Evolutionary conservation across 2,797 vertebrate genomes (phyloP).

Genomic region (Urosaurus nigricauda): DNA sequence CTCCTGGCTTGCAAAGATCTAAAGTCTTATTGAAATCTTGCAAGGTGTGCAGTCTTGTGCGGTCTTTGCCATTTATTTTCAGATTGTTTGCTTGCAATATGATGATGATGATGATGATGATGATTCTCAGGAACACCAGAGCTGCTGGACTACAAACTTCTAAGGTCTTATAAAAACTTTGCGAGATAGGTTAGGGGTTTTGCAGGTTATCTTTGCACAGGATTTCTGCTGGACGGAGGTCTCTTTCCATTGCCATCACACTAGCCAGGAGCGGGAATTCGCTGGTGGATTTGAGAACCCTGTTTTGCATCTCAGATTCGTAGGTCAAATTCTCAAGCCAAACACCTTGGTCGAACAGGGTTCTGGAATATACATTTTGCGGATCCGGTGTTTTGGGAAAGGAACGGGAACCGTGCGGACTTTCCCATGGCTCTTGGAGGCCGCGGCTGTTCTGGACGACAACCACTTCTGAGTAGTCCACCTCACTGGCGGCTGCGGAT

Average conservation of each 20-base stretch:
- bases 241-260: not conserved
- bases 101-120: no score
- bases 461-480: not conserved
- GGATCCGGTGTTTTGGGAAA: not conserved
- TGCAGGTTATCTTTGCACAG: fast-evolving
- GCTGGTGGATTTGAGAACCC: not conserved
- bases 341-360: not conserved
- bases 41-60: no score
- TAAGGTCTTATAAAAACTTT: no score
- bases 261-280: conserved; percentile 22
- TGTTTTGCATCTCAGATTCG: fast-evolving
- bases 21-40: no score
- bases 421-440: fast-evolving
- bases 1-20: no score
- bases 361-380: fast-evolving
- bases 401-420: not conserved
- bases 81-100: no score
- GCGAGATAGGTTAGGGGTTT: no score
- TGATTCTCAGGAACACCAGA: no score
- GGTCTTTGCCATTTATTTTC: no score
- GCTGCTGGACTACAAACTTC: no score
- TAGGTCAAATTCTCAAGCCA: conserved; percentile 15
- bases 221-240: not conserved
- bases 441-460: not conserved
- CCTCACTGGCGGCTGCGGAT: fast-evolving